Base-by-base conservation (phyloP, 2,888 invertebrate genomes). In the Xanthia togata region DNA sequence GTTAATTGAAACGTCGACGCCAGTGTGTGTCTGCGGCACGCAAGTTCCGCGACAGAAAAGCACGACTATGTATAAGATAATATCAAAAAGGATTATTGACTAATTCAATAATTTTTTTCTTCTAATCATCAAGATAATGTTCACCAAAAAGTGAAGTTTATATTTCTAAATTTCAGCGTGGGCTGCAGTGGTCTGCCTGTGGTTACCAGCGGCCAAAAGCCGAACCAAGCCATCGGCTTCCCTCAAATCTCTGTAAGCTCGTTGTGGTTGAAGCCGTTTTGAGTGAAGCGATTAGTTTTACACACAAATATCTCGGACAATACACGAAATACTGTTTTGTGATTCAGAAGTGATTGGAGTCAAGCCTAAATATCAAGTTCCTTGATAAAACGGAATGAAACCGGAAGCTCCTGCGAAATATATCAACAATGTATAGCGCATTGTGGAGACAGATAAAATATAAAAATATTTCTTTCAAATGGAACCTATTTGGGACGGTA, bases 401-500 rank as follows among this genome's bases (percentile, higher is more conserved):
- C 76, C 76, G 78, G 75, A 78, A 76, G 53, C 44, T 68, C 20
- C 20, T 35, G 63, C 68, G 50, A 78, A 81, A 82, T 62, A 74
- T 71, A 76, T 69, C 75, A 65, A 73, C 35, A 76, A 69, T 53
- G 50, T 73, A 73, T 47, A 81, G 53, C 44, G 44, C 70, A 64
- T 70, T 70, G 31, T 64, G 63, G 55, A 35, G 59, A 20, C 76
- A 76, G 73, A 76, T 76, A 78, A 76, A 68, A 76, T 73, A 71
- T 62, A 73, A 78, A 77, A 73, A 75, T 68, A 71, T 73, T 69
- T 75, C 72, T 79, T 63, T 60, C 65, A 79, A 82, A 72, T 69
- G 64, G 50, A 53, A 60, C 81, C 73, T 77, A 75, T 82, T 81
- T 70, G 53, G 38, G 57, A 65, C 78, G 44, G 70, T 83, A 82